Base-by-base conservation (phyloP, 2,113 vertebrate genomes). In the Toxostoma redivivum region DNA sequence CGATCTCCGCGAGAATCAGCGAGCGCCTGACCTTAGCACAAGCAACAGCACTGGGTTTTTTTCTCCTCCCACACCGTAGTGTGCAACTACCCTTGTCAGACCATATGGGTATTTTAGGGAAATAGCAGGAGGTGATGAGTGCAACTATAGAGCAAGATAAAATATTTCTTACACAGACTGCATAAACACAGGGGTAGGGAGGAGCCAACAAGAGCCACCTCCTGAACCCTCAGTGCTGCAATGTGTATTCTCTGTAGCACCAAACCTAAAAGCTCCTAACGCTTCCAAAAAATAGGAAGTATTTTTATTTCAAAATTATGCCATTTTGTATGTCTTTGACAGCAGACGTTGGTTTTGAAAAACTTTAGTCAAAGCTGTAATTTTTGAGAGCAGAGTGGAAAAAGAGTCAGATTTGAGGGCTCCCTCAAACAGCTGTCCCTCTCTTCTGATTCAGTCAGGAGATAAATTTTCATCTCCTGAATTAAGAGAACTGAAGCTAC, bases 1-100 rank as follows among this genome's bases (percentile, higher is more conserved):
- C 3, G 8, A 18, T 15, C 27, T 4, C 24, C 0, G 31, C 3
- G 1, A 45, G 22, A 2, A 31, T 2, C 76, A 16, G 2, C 30
- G 10, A 50, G 38, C 6, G 33, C 50, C 69, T 4, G 61, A 45
- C 73, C 56, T 9, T 5, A 28, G 27, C 23, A 12, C 20, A 9
- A 23, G 35, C 45, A 30, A 50, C 44, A 12, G 38, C 45, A 4
- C 6, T 2, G n/a, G n/a, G 37, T 4, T 10, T 5, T 8, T 35
- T 30, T 44, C 51, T 37, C 16, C 50, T 69, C 45, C 42, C 62
- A 50, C 65, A 2, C 19, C 1, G 14, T 0, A 22, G 20, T 2
- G 51, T 25, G 65, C 70, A 50, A 47, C 35, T 7, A 58, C 24
- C 37, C 78, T 42, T 45, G 37, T 22, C 61, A 37, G 74, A 57